Evolutionary conservation across 1,140 invertebrate species (phyloP), one percentile per base, ranked within the genome.

Genomic region (Chrysomallon squamiferum): DNA sequence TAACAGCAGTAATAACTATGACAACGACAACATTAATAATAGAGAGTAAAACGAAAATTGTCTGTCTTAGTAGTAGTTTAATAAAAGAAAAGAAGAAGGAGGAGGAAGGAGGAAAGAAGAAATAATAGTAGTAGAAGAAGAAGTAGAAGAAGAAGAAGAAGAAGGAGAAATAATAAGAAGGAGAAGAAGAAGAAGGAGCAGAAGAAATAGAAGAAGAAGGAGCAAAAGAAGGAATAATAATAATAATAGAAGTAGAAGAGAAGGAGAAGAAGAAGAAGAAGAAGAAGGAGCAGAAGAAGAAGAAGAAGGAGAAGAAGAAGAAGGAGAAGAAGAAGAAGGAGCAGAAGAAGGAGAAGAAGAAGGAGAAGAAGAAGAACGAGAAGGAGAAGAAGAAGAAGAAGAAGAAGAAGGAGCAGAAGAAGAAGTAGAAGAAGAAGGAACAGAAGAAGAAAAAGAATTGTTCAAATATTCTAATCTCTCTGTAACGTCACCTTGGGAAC

Each of bases 1-100:
- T 94, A 92, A 85, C 97, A 95, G 0, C 95, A 88, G 79, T 96
- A 94, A 82, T 97, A 96, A 78, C 96, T 94, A n/a, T 93, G n/a
- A n/a, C n/a, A n/a, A n/a, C n/a, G n/a, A n/a, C n/a, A n/a, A n/a
- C n/a, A n/a, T n/a, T n/a, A n/a, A n/a, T n/a, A n/a, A n/a, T n/a
- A n/a, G n/a, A n/a, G n/a, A n/a, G n/a, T n/a, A n/a, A n/a, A n/a
- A n/a, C n/a, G n/a, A n/a, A n/a, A n/a, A n/a, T n/a, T n/a, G n/a
- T n/a, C n/a, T n/a, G n/a, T n/a, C n/a, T n/a, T n/a, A n/a, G n/a
- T n/a, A n/a, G n/a, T n/a, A n/a, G n/a, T n/a, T n/a, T n/a, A n/a
- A n/a, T n/a, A n/a, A n/a, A n/a, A n/a, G n/a, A n/a, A n/a, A n/a
- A n/a, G n/a, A n/a, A n/a, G n/a, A n/a, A n/a, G n/a, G n/a, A n/a